These are phyloP conservation scores for Acronicta psi DNA, from an alignment of 2,888 invertebrate genomes.

Conservation along the genomic window DNA sequence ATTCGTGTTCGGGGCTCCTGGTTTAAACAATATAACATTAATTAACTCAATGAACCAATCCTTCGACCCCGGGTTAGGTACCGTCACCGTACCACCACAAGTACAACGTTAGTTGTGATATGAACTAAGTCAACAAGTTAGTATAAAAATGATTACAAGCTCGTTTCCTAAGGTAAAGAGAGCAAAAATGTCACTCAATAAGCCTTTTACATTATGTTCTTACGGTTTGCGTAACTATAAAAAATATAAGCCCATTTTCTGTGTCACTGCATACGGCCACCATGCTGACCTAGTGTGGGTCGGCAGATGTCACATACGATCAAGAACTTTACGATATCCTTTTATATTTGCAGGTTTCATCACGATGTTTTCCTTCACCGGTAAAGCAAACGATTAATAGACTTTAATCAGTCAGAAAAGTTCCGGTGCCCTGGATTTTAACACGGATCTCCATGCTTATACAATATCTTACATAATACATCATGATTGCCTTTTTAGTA, in stretches of 20 bases:
- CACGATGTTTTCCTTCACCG: background rate
- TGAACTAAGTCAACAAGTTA: constrained; percentile 4
- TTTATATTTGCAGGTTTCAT: background rate
- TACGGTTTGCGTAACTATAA: constrained; percentile 1
- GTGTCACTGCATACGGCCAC: too few relatives aligned
- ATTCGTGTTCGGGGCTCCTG: constrained; percentile 80
- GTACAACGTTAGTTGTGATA: constrained; percentile 29
- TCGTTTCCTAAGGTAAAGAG: constrained; percentile 22
- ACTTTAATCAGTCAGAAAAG: too few relatives aligned
- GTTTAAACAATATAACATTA: constrained; percentile 48
- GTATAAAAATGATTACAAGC: constrained; percentile 3
- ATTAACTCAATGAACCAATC: constrained; percentile 19
- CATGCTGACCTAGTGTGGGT: background rate
- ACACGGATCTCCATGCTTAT: too few relatives aligned
- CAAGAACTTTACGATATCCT: background rate
- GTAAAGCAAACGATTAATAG: background rate
- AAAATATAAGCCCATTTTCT: too few relatives aligned
- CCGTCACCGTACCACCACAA: constrained; percentile 37
- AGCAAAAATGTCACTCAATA: constrained; percentile 15
- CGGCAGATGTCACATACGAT: background rate
- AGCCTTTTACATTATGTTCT: background rate
- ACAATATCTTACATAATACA: constrained; percentile 1
- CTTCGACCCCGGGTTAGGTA: constrained; percentile 17
- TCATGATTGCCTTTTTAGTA: constrained; percentile 12
- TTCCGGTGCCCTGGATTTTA: background rate